These are phyloP conservation scores for Listronotus oregonensis DNA, from an alignment of 1,140 invertebrate genomes.

Conservation along the genomic window DNA sequence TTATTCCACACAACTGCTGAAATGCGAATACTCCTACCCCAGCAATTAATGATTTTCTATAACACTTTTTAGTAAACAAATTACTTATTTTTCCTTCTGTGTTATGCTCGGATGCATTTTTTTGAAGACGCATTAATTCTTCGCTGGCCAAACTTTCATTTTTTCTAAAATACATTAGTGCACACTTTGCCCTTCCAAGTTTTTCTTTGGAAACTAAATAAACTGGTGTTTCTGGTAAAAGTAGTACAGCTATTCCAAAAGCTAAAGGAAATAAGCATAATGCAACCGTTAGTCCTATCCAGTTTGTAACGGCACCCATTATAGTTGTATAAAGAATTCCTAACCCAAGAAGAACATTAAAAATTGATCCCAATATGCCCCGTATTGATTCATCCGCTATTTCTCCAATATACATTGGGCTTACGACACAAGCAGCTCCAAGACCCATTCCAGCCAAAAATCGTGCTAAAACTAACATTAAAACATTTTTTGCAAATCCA, in stretches of 20 bases:
- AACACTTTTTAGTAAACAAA: slow-evolving; percentile 63
- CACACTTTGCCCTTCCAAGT: slow-evolving; percentile 59
- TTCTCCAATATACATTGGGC: slow-evolving; percentile 87
- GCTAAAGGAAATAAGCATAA: slow-evolving; percentile 70
- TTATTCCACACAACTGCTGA: slow-evolving; percentile 82
- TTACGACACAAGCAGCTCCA: slow-evolving; percentile 81
- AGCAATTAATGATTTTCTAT: slow-evolving; percentile 72
- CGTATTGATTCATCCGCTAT: slow-evolving; percentile 80
- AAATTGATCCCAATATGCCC: slow-evolving; percentile 80
- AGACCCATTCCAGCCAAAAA: slow-evolving; percentile 75
- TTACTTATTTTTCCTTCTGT: slow-evolving; percentile 60
- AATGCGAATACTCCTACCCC: slow-evolving; percentile 79
- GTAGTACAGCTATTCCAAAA: slow-evolving; percentile 68
- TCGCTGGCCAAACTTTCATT: slow-evolving; percentile 58
- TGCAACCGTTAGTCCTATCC: slow-evolving; percentile 68
- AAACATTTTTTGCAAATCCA: slow-evolving; percentile 64
- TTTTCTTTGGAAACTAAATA: slow-evolving; percentile 66
- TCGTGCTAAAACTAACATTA: slow-evolving; percentile 71
- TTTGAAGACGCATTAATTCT: slow-evolving; percentile 58
- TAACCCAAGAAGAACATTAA: slow-evolving; percentile 81
- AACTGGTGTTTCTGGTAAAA: slow-evolving; percentile 83
- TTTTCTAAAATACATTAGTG: slow-evolving; percentile 67
- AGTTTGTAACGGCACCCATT: slow-evolving; percentile 69
- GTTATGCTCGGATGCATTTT: slow-evolving; percentile 61
- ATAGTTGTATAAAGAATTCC: slow-evolving; percentile 80